phyloP scores from a whole-genome alignment of 2,888 invertebrate genomes.

The Ophion obscuratus region DNA sequence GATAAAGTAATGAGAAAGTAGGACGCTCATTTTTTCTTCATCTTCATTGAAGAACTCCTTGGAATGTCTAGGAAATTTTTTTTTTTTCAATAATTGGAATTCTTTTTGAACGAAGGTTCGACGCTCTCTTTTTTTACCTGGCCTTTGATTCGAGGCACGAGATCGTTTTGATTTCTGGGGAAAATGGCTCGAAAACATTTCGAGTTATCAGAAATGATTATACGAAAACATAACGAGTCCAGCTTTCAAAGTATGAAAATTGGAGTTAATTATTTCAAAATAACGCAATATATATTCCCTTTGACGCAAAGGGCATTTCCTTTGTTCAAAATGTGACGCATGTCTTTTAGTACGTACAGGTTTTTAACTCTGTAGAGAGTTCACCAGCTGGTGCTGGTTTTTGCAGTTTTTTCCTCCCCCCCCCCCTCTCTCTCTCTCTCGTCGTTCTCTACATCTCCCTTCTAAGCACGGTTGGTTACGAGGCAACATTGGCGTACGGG shows the following conservation, averaged over 20 bases:
- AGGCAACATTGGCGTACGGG: conserved; percentile 60
- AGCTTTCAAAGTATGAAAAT: not conserved
- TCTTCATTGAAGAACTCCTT: too few species aligned
- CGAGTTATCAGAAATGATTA: too few species aligned
- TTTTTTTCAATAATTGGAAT: too few species aligned
- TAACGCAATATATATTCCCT: not conserved
- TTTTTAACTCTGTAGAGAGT: conserved; percentile 36
- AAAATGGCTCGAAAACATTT: too few species aligned
- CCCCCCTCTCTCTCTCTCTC: conserved; percentile 52
- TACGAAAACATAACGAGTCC: too few species aligned
- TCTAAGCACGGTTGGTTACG: conserved; percentile 30
- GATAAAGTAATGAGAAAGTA: too few species aligned
- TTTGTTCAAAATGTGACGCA: conserved; percentile 5
- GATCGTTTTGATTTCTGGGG: too few species aligned
- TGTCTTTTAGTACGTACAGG: conserved; percentile 20
- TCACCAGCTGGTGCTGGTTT: conserved; percentile 39
- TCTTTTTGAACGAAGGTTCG: too few species aligned
- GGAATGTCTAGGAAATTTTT: not conserved
- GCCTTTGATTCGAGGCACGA: too few species aligned
- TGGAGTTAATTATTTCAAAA: not conserved
- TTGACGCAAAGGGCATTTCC: conserved; percentile 19
- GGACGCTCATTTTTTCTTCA: too few species aligned
- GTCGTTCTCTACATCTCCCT: conserved; percentile 40
- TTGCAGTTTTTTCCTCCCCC: conserved; percentile 10
- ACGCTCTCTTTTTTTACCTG: too few species aligned